phyloP scores from a whole-genome alignment of 1,140 invertebrate species.

The Diprion similis region DNA sequence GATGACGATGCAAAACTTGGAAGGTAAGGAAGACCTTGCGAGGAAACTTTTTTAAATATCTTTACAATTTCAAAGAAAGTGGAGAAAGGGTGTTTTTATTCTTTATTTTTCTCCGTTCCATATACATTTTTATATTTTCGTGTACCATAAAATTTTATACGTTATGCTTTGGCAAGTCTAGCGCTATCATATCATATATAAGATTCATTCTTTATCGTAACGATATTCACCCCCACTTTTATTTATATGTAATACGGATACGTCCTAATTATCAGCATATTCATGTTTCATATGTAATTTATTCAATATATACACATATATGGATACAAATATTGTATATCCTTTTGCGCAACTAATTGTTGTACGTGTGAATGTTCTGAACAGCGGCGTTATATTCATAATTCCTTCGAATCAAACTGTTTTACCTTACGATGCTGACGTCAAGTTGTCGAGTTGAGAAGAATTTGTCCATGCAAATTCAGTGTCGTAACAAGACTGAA shows the following conservation, averaged over 20 bases:
- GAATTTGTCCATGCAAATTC: no score
- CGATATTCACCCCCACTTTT: no score
- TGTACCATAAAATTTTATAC: constrained; percentile 33
- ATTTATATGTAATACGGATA: no score
- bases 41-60: neutral
- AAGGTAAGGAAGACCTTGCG: constrained; percentile 67
- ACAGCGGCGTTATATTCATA: no score
- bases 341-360: neutral
- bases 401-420: no score
- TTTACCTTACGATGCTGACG: neutral
- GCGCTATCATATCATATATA: constrained; percentile 52
- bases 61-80: neutral
- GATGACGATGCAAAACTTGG: constrained; percentile 82
- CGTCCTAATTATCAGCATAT: no score
- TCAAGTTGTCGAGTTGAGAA: neutral
- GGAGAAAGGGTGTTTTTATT: constrained; percentile 2
- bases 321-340: neutral
- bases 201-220: neutral
- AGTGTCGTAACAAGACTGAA: no score
- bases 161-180: constrained; percentile 62
- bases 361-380: no score
- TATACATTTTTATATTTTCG: constrained; percentile 23
- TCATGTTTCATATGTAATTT: neutral
- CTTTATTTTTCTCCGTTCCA: constrained; percentile 26
- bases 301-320: neutral